Evolutionary conservation across 2,888 invertebrate genomes (phyloP).

Genomic region (Meloe dianella): DNA sequence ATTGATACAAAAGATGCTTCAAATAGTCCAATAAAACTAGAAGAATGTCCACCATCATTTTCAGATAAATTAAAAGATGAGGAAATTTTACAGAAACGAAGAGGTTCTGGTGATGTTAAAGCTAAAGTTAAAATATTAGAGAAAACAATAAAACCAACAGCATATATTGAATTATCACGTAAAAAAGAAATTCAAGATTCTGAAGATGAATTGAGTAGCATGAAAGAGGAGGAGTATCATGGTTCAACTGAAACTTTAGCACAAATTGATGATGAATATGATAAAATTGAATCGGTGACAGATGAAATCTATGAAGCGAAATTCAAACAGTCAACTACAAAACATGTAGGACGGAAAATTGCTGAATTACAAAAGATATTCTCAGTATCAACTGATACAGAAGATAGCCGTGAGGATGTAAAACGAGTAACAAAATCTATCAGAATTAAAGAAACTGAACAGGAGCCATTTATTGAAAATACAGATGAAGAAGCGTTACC

Average conservation of each 20-base stretch:
- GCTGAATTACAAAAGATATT: slow-evolving; percentile 61
- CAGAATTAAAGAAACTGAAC: slow-evolving; percentile 35
- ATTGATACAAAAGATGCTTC: slow-evolving; percentile 63
- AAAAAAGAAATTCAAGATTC: slow-evolving; percentile 55
- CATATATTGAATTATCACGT: slow-evolving; percentile 52
- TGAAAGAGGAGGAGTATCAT: slow-evolving; percentile 54
- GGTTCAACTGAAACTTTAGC: slow-evolving; percentile 57
- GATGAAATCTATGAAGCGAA: slow-evolving; percentile 35
- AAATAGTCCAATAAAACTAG: slow-evolving; percentile 61
- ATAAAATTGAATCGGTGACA: slow-evolving; percentile 44
- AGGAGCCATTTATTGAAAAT: slow-evolving; percentile 14
- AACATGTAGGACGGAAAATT: slow-evolving; percentile 60
- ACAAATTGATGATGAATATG: slow-evolving; percentile 55
- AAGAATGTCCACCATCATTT: slow-evolving; percentile 47
- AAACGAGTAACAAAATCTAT: slow-evolving; percentile 33
- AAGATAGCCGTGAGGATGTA: slow-evolving; percentile 34
- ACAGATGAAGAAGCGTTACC: slow-evolving; percentile 16
- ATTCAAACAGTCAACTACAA: slow-evolving; percentile 44
- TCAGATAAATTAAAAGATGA: slow-evolving; percentile 52
- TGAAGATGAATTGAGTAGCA: slow-evolving; percentile 58
- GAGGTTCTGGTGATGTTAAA: slow-evolving; percentile 64
- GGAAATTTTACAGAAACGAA: slow-evolving; percentile 52
- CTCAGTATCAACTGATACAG: slow-evolving; percentile 45
- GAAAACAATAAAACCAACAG: slow-evolving; percentile 55
- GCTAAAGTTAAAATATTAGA: slow-evolving; percentile 64